Percentiles rank a stretch among this genome's conserved stretches.
These are phyloP conservation scores for Balanococcus diminutus DNA, from an alignment of 2,888 invertebrate genomes.

Conservation along the genomic window DNA sequence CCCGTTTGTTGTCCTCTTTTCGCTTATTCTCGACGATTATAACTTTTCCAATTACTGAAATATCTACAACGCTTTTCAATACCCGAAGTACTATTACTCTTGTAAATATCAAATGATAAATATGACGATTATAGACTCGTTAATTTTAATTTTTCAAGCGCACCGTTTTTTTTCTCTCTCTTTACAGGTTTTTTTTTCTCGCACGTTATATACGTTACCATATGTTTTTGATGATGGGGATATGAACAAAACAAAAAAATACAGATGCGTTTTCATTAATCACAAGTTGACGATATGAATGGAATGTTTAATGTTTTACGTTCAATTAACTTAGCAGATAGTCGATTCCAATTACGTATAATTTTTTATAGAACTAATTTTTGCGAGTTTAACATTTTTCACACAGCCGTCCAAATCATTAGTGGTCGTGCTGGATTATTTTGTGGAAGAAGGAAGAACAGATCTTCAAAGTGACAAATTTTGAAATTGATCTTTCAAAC, in stretches of 20 bases:
- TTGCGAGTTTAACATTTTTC: too few species aligned
- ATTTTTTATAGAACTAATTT: neutral
- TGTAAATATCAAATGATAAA: slow-evolving; percentile 50
- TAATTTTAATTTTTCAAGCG: slow-evolving; percentile 51
- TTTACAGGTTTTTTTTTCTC: neutral
- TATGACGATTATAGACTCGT: slow-evolving; percentile 53
- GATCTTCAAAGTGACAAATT: too few species aligned
- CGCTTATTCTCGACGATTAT: slow-evolving; percentile 48
- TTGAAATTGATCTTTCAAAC: too few species aligned
- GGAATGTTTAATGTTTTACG: neutral
- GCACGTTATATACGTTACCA: neutral
- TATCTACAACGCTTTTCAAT: slow-evolving; percentile 54
- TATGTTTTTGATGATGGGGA: neutral
- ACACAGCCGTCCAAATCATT: too few species aligned
- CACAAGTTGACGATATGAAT: neutral
- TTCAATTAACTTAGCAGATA: neutral
- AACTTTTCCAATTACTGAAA: slow-evolving; percentile 54
- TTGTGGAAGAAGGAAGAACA: too few species aligned
- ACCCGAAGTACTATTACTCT: neutral
- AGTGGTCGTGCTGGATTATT: too few species aligned
- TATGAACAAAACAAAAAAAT: neutral
- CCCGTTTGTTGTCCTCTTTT: slow-evolving; percentile 47
- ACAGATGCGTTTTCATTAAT: neutral
- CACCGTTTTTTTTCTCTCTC: neutral
- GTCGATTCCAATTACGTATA: neutral